Conservation (phyloP, 1,140 invertebrate species). For the Apocrypta bakeri region DNA sequence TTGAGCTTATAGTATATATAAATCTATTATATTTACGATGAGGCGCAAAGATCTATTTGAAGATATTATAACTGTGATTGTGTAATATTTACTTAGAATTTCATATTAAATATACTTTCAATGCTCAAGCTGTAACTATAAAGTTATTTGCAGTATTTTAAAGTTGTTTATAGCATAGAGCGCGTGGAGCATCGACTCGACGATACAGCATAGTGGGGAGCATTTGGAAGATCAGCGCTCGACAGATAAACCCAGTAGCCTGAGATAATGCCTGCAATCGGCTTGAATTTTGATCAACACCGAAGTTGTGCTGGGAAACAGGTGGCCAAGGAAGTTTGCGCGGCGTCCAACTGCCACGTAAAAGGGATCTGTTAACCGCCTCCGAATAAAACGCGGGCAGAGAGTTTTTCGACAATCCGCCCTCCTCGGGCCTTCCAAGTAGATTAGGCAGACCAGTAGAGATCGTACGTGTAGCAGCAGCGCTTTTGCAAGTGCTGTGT, state of each 20-base stretch:
- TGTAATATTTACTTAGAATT: no score
- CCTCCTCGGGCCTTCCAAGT: constrained; percentile 20
- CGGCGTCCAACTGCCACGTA: not conserved
- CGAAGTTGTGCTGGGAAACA: constrained; percentile 16
- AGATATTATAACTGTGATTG: no score
- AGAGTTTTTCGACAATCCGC: constrained; percentile 39
- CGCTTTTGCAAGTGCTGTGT: not conserved
- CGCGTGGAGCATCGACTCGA: not conserved
- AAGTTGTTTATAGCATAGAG: not conserved
- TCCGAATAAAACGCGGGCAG: not conserved
- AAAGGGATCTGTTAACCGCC: not conserved
- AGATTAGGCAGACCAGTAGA: constrained; percentile 34
- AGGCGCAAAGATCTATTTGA: no score
- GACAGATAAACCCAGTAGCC: not conserved
- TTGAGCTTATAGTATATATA: no score
- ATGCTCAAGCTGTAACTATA: not conserved
- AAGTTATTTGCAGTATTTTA: not conserved
- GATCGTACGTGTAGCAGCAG: not conserved
- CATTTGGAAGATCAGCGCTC: not conserved
- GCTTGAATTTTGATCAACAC: constrained; percentile 43
- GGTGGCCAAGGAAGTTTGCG: constrained; percentile 5
- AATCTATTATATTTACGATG: no score
- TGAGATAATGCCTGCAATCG: constrained; percentile 33
- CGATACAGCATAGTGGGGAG: no score
- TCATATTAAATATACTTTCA: not conserved